A percentile compares a stretch with the other conserved stretches of the same genome.
These are phyloP conservation scores for Pinna nobilis DNA, from an alignment of 1,140 invertebrate genomes.

Conservation along the genomic window DNA sequence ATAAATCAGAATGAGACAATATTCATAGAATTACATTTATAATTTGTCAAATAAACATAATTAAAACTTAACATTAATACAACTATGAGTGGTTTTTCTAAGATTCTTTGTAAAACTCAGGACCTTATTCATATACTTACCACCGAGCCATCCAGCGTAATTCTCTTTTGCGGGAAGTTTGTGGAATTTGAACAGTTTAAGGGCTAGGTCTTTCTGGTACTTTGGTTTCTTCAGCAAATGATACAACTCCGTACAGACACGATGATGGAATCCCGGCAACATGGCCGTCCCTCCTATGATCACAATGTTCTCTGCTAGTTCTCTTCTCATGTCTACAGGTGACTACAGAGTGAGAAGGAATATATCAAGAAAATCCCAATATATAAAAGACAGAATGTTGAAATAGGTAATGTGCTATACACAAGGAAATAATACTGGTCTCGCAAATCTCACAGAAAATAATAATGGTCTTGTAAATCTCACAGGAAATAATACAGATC, in stretches of 20 bases:
- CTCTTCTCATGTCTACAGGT: slow-evolving; percentile 84
- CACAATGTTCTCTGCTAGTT: slow-evolving; percentile 87
- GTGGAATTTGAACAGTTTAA: slow-evolving; percentile 86
- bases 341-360: slow-evolving; percentile 80
- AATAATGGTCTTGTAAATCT: too few relatives aligned
- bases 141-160: slow-evolving; percentile 90
- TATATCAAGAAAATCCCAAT: slow-evolving; percentile 4
- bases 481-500: too few relatives aligned
- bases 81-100: too few relatives aligned
- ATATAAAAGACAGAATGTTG: not conserved
- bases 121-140: slow-evolving; percentile 75
- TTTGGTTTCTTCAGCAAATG: slow-evolving; percentile 79
- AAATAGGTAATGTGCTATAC: not conserved
- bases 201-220: slow-evolving; percentile 81
- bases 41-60: too few relatives aligned
- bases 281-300: slow-evolving; percentile 90
- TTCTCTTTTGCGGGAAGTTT: slow-evolving; percentile 87
- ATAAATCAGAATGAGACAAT: not conserved
- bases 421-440: too few relatives aligned
- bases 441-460: too few relatives aligned
- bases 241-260: slow-evolving; percentile 85
- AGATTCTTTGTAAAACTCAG: too few relatives aligned
- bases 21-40: too few relatives aligned
- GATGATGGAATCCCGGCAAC: slow-evolving; percentile 85
- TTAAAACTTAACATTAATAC: too few relatives aligned